A percentile compares a stretch with the other conserved stretches of the same genome.
Evolutionary conservation across 2,797 vertebrate genomes (phyloP).

Genomic region (Pseudochaenichthys georgianus): DNA sequence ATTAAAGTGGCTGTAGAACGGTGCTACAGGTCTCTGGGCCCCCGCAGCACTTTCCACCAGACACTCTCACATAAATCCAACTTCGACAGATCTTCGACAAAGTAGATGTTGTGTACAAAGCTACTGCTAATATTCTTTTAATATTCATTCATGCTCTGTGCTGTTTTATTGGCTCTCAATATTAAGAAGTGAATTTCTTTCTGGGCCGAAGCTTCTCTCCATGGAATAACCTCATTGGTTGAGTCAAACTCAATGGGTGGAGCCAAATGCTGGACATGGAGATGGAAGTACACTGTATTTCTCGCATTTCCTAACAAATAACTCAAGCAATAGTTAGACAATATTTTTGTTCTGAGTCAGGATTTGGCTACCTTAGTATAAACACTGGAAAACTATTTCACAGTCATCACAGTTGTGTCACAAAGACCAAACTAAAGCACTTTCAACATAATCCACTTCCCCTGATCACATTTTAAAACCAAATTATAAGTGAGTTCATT

Average conservation of each 20-base stretch:
- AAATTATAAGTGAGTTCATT: not conserved
- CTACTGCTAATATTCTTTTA: constrained; percentile 52
- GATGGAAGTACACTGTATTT: not conserved
- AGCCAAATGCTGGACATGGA: not conserved
- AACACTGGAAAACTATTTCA: not conserved
- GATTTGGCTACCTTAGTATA: not conserved
- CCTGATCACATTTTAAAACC: no score
- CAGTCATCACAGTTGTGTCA: not conserved
- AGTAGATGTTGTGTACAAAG: constrained; percentile 42
- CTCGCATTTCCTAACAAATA: not conserved
- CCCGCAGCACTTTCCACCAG: constrained; percentile 68
- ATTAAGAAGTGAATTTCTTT: constrained; percentile 26
- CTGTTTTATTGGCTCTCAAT: constrained; percentile 26
- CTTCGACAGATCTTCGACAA: constrained; percentile 48
- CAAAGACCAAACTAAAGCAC: not conserved
- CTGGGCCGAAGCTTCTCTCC: not conserved
- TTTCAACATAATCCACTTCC: not conserved
- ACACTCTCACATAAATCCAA: constrained; percentile 64
- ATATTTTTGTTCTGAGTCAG: not conserved
- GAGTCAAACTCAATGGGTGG: constrained; percentile 2
- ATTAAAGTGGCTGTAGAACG: constrained; percentile 79
- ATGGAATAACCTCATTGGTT: not conserved
- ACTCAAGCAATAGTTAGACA: not conserved
- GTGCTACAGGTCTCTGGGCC: constrained; percentile 70
- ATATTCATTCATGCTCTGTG: constrained; percentile 28